Percentiles rank a stretch among this genome's conserved stretches.
These are phyloP conservation scores for Cataglyphis rosenhaueri DNA, from an alignment of 2,888 invertebrate species.

Conservation along the genomic window DNA sequence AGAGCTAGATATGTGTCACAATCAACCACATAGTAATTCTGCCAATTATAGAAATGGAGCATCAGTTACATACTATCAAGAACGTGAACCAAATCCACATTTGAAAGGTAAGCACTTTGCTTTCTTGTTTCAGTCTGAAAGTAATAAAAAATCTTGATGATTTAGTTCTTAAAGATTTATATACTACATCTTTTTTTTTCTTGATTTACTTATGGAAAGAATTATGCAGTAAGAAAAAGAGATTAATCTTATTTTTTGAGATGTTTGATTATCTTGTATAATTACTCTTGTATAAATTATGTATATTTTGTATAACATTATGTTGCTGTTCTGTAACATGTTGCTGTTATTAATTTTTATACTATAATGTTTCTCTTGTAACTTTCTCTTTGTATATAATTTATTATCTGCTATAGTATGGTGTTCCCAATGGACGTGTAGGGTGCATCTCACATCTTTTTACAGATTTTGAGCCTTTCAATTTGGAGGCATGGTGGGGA, in stretches of 20 bases:
- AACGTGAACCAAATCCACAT: conserved; percentile 85
- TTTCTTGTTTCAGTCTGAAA: conserved; percentile 18
- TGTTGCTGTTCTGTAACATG: no score
- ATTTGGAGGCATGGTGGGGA: conserved; percentile 92
- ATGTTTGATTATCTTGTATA: neutral
- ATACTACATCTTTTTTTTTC: neutral
- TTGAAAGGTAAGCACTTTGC: conserved; percentile 79
- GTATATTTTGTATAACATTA: neutral
- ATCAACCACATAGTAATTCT: conserved; percentile 81
- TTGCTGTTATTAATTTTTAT: neutral
- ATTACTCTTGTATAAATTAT: neutral
- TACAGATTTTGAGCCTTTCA: conserved; percentile 91
- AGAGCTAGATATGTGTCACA: conserved; percentile 86
- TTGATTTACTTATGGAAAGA: neutral
- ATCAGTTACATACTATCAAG: conserved; percentile 89
- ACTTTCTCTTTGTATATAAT: neutral
- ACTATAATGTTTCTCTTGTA: neutral
- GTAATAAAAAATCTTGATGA: neutral
- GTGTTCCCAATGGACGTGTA: neutral
- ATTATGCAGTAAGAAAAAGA: neutral
- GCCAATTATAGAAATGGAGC: conserved; percentile 85
- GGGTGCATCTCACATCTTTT: conserved; percentile 36
- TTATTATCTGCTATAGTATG: neutral
- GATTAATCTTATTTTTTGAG: neutral
- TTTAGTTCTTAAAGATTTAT: neutral